Conservation (phyloP, 2,113 vertebrate genomes). For the Campylomormyrus numenius region DNA sequence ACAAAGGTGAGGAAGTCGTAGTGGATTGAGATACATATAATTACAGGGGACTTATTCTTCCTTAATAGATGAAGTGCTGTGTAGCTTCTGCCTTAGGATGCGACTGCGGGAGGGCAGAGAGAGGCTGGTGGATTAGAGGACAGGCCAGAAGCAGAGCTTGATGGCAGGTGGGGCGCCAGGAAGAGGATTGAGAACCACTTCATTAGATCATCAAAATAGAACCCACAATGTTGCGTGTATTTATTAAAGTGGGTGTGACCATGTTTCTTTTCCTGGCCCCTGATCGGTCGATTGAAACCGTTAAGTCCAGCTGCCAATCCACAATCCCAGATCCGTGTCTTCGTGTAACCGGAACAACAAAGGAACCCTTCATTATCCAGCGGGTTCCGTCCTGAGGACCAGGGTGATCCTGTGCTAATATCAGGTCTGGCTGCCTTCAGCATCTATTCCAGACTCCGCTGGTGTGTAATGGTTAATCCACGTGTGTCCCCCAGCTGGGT, state of each 20-base stretch:
- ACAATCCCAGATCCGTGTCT: background rate
- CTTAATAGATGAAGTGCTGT: background rate
- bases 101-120: background rate
- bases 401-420: constrained; percentile 44
- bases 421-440: constrained; percentile 41
- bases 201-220: background rate
- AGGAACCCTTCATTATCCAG: background rate
- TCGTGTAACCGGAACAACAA: background rate
- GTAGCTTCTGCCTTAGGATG: background rate
- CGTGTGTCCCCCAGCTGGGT: constrained; percentile 35
- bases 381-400: background rate
- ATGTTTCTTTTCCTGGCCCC: background rate
- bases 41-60: background rate
- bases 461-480: constrained; percentile 49
- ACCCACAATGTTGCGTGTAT: background rate
- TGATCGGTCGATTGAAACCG: background rate
- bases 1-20: background rate
- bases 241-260: background rate
- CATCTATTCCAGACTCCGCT: constrained; percentile 28
- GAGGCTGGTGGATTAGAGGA: background rate
- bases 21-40: background rate
- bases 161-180: no score
- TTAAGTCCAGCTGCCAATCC: background rate
- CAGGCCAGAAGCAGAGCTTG: background rate
- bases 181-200: no score